Conservation (phyloP, 2,888 invertebrate species). For the Branchipolynoe longqiensis region DNA sequence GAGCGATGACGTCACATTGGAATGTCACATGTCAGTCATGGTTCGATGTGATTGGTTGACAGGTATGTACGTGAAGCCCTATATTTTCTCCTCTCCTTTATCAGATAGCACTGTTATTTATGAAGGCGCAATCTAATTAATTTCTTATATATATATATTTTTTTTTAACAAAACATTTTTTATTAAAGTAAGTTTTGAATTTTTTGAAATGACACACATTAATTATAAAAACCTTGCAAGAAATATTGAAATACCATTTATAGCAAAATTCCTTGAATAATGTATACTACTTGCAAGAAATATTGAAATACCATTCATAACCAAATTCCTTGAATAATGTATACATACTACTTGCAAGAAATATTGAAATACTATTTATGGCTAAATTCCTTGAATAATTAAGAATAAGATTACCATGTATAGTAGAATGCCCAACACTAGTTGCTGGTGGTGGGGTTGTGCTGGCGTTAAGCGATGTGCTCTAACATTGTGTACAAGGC, state of each 20-base stretch:
- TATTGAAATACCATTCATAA: neutral
- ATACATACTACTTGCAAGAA: neutral
- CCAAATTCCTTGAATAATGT: neutral
- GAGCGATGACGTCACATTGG: constrained; percentile 36
- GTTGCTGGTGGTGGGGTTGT: too few species aligned
- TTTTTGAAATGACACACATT: too few species aligned
- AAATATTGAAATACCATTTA: neutral
- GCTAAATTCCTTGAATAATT: neutral
- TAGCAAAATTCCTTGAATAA: neutral
- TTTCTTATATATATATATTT: too few species aligned
- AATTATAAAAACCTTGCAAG: too few species aligned
- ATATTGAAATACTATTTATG: neutral
- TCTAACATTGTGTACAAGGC: too few species aligned
- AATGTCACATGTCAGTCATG: constrained; percentile 38
- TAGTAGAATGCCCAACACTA: too few species aligned
- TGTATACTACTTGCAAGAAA: neutral
- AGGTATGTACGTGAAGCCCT: constrained; percentile 38
- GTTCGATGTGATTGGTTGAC: constrained; percentile 17
- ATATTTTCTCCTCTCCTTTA: neutral
- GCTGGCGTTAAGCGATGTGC: too few species aligned
- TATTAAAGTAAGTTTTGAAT: too few species aligned
- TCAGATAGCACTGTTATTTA: neutral
- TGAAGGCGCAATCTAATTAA: too few species aligned
- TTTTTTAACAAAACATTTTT: too few species aligned
- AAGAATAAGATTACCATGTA: too few species aligned